phyloP scores from a whole-genome alignment of 1,140 invertebrate species.

The Sminthurides bifidus region DNA sequence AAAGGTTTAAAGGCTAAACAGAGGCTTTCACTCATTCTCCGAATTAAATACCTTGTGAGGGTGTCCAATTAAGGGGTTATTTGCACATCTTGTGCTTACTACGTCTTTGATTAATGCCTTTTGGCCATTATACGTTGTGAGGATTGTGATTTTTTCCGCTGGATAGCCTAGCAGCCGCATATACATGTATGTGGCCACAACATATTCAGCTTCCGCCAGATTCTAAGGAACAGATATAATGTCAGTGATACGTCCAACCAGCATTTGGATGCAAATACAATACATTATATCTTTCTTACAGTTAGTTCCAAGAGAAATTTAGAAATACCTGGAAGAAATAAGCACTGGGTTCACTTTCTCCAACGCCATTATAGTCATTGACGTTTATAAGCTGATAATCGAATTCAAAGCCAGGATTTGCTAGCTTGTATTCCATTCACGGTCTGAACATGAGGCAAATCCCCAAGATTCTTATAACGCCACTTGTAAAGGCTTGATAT shows the following conservation, averaged over 20 bases:
- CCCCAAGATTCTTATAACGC: constrained; percentile 90
- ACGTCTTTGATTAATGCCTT: constrained; percentile 95
- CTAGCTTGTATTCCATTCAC: constrained; percentile 70
- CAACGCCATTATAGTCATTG: constrained; percentile 89
- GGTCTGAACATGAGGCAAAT: constrained; percentile 73
- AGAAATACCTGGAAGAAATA: constrained; percentile 97
- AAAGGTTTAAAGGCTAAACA: too few relatives aligned
- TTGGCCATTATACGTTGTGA: constrained; percentile 99
- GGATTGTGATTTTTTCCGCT: constrained; percentile 91
- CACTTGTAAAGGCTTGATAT: constrained; percentile 95
- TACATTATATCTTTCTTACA: neutral
- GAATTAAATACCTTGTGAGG: constrained; percentile 67
- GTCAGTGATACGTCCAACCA: neutral
- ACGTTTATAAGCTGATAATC: constrained; percentile 97
- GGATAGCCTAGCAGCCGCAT: constrained; percentile 97
- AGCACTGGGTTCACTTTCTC: constrained; percentile 94
- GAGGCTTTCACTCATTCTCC: neutral
- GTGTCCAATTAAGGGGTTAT: constrained; percentile 90
- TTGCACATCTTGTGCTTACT: constrained; percentile 82
- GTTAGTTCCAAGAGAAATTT: too few relatives aligned
- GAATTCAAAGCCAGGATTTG: constrained; percentile 82
- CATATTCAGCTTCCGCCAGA: constrained; percentile 96
- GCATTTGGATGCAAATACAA: neutral
- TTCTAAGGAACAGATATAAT: constrained; percentile 50
- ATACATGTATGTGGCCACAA: constrained; percentile 96